Base-by-base conservation (phyloP, 2,113 vertebrate species). In the Corythaixoides concolor region DNA sequence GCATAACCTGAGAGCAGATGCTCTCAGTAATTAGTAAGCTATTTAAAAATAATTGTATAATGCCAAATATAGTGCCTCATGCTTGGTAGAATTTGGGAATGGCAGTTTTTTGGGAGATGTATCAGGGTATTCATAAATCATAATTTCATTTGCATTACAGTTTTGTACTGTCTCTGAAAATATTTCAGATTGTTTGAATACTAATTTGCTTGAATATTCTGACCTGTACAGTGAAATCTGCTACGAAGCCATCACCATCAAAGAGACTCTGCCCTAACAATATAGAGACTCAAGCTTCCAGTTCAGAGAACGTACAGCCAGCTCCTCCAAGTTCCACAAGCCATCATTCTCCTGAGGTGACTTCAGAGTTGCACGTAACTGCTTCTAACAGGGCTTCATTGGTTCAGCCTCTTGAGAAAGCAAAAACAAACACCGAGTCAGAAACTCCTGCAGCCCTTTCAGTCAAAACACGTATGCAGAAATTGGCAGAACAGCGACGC, bases 391-490 rank as follows among this genome's bases (percentile, higher is more conserved):
- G 58, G 18, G 12, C 56, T 52, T n/a, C 76, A 8, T n/a, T 13
- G 23, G 60, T 39, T 67, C 81, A 73, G 35, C n/a, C 80, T 9
- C 83, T 69, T 10, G 23, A 82, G 28, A 96, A 41, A 83, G 92
- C 56, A 56, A 98, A 97, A 52, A 67, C 84, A 23, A 75, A 16
- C 33, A 41, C 69, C 3, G 94, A 94, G 27, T n/a, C 88, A 35
- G 93, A 97, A 69, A 47, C 93, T 32, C 55, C 94, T 15, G 28
- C 85, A 2, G 94, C 72, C 72, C 97, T 92, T 45, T 98, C 98
- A 10, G 92, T 99, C 91, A 99, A 97, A 92, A 98, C 98, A 8
- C 99, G 99, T 17, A 98, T 99, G 88, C 99, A 99, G 94, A 99
- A 85, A 75, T 80, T 99, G 73, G 99, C 98, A 33, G 98, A 98